Evolutionary conservation across 2,113 vertebrate genomes (phyloP).

Genomic region (Corynorhinus townsendii): DNA sequence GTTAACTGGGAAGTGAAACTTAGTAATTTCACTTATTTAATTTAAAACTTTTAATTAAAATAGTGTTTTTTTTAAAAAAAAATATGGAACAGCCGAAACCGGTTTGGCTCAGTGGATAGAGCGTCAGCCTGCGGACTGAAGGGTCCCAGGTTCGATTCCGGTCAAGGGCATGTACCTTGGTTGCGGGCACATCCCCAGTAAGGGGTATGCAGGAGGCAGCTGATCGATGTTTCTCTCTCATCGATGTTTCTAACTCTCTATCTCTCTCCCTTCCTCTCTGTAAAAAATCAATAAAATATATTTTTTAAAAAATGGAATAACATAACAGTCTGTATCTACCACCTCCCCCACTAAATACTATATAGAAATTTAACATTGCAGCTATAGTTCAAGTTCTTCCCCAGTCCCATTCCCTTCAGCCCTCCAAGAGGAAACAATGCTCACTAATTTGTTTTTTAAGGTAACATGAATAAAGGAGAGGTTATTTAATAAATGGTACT

Average conservation of each 20-base stretch:
- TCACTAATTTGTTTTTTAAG: not conserved
- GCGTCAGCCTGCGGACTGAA: no score
- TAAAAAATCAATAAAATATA: no score
- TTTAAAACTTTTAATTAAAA: not conserved
- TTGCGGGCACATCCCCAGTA: no score
- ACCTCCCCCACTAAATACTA: not conserved
- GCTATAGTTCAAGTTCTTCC: not conserved
- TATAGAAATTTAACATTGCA: constrained; percentile 3
- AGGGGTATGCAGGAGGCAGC: no score
- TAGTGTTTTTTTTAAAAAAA: not conserved
- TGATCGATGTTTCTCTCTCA: no score
- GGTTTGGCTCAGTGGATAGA: no score
- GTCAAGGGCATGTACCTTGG: no score
- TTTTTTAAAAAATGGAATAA: not conserved
- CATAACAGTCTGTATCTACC: not conserved
- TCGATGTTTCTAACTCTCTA: no score
- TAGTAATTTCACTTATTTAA: not conserved
- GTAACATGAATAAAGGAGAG: not conserved
- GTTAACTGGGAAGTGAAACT: not conserved
- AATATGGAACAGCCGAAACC: no score
- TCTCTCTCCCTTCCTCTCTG: no score
- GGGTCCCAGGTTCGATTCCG: no score
- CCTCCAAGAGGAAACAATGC: not conserved
- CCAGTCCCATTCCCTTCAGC: not conserved
- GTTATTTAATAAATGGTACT: not conserved